Evolutionary conservation across 2,888 invertebrate genomes (phyloP).

Genomic region (Cyrtodaria siliqua): DNA sequence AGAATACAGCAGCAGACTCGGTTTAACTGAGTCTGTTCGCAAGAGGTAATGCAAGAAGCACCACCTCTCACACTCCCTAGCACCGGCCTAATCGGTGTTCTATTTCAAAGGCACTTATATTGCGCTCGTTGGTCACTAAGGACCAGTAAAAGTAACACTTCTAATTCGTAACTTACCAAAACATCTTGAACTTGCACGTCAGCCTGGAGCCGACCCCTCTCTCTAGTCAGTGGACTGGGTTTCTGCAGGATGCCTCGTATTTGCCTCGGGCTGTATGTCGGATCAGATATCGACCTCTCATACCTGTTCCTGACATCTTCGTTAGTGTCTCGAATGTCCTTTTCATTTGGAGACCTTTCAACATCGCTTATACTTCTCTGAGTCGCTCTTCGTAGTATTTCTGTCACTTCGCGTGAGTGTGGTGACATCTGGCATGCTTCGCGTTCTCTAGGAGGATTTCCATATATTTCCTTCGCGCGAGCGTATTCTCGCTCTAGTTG

Average conservation of each 20-base stretch:
- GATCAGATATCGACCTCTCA: slow-evolving; percentile 63
- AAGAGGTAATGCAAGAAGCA: too few species aligned
- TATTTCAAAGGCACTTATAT: too few species aligned
- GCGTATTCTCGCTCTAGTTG: slow-evolving; percentile 45
- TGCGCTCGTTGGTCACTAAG: too few species aligned
- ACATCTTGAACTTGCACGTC: too few species aligned
- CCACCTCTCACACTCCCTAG: too few species aligned
- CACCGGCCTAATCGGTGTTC: too few species aligned
- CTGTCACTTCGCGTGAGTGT: slow-evolving; percentile 13
- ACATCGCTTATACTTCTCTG: slow-evolving; percentile 55
- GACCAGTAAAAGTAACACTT: too few species aligned
- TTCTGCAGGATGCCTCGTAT: slow-evolving; percentile 11
- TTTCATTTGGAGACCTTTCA: slow-evolving; percentile 67
- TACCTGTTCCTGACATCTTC: slow-evolving; percentile 50
- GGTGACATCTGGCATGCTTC: not conserved
- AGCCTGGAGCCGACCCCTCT: slow-evolving; percentile 6
- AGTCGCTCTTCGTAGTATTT: slow-evolving; percentile 29
- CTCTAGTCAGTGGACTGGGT: slow-evolving; percentile 30
- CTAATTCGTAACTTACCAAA: too few species aligned
- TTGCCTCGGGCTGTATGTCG: slow-evolving; percentile 46
- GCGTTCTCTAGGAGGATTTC: slow-evolving; percentile 10
- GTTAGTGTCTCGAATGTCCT: slow-evolving; percentile 55
- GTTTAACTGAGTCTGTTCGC: too few species aligned
- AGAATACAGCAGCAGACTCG: too few species aligned
- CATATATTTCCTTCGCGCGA: slow-evolving; percentile 43